phyloP scores from a whole-genome alignment of 2,797 vertebrate genomes.

The Kryptolebias ocellatus region DNA sequence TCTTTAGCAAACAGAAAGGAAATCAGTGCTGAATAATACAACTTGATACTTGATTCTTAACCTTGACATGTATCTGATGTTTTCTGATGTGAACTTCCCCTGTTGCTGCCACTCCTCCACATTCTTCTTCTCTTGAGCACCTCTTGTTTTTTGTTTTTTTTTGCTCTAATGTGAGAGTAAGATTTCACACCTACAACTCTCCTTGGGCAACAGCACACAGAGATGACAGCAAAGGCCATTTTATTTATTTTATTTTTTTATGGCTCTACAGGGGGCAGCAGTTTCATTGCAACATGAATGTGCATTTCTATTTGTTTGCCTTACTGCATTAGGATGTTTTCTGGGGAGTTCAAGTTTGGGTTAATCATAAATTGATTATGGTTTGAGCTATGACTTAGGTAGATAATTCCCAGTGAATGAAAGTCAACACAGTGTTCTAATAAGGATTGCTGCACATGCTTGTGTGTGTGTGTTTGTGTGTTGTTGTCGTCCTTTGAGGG shows the following conservation, averaged over 20 bases:
- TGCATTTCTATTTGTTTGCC: conserved; percentile 13
- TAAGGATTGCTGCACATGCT: neutral
- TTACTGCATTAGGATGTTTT: neutral
- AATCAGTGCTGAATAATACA: neutral
- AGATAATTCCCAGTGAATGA: neutral
- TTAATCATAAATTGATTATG: neutral
- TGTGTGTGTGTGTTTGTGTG: conserved; percentile 9
- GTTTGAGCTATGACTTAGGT: conserved; percentile 1
- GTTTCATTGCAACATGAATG: conserved; percentile 34
- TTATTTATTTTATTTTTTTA: conserved; percentile 31
- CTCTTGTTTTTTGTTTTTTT: conserved; percentile 17
- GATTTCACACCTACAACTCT: conserved; percentile 50
- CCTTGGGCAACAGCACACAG: conserved; percentile 21
- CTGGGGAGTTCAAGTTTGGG: neutral
- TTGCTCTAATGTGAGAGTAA: conserved; percentile 51
- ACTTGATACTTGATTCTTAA: neutral
- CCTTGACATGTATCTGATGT: conserved; percentile 13
- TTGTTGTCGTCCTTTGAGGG: conserved; percentile 17
- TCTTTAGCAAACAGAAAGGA: neutral
- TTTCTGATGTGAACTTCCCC: conserved; percentile 19
- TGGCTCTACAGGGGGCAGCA: conserved; percentile 40
- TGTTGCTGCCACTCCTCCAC: conserved; percentile 15
- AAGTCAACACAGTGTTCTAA: neutral
- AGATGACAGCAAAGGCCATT: conserved; percentile 42
- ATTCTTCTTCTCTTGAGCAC: conserved; percentile 4